A percentile compares a stretch with the other conserved stretches of the same genome.
Conservation (phyloP, 2,113 vertebrate genomes). For the Panthera tigris region DNA sequence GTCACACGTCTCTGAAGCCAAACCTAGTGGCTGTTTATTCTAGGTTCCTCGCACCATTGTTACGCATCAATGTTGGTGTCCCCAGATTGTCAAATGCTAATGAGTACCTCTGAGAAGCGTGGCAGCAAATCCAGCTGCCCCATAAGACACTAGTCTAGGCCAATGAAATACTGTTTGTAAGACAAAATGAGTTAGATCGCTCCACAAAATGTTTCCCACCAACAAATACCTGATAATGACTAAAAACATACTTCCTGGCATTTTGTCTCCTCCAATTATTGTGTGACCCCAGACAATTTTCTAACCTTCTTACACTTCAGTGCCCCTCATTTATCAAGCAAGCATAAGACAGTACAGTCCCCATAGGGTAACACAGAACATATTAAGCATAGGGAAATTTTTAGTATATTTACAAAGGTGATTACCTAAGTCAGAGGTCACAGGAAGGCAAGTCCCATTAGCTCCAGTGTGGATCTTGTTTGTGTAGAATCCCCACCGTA, state of each 20-base stretch:
- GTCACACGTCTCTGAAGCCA: not conserved
- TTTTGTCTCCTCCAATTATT: not conserved
- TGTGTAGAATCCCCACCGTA: not conserved
- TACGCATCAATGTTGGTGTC: not conserved
- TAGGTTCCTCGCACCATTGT: accelerated
- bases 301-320: not conserved
- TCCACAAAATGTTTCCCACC: not conserved
- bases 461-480: not conserved
- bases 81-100: not conserved
- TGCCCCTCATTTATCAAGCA: not conserved
- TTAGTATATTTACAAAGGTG: not conserved
- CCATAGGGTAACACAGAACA: accelerated
- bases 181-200: not conserved
- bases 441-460: not conserved
- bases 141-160: not conserved
- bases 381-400: not conserved
- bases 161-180: not conserved
- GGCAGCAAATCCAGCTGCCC: not conserved
- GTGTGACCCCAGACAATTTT: not conserved
- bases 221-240: not conserved
- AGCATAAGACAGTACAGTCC: not conserved
- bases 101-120: not conserved
- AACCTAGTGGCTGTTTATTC: not conserved
- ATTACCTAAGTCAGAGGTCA: not conserved
- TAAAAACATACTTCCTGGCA: not conserved